Percentiles rank a stretch among this genome's conserved stretches.
Conservation (phyloP, 2,113 vertebrate species). For the Ptyas mucosa region DNA sequence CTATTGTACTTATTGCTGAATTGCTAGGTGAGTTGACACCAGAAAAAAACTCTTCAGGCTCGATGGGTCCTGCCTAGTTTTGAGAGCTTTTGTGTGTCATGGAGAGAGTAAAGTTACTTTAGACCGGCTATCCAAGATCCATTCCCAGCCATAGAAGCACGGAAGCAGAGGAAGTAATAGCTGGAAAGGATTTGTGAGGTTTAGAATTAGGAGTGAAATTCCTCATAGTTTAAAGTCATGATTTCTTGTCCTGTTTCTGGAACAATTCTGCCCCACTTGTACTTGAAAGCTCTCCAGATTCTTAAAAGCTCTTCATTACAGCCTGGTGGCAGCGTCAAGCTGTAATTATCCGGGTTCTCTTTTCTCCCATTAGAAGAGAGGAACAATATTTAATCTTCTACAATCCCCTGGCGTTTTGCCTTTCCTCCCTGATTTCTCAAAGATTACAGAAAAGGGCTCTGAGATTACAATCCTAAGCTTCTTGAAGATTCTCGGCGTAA, state of each 20-base stretch:
- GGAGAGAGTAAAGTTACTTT: not conserved
- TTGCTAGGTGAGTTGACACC: not conserved
- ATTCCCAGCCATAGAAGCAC: not conserved
- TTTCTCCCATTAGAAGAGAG: not conserved
- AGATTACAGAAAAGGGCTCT: not conserved
- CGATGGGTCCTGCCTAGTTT: not conserved
- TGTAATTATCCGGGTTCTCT: not conserved
- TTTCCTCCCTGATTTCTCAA: not conserved
- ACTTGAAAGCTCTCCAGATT: not conserved
- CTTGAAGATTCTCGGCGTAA: not conserved
- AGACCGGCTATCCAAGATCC: not conserved
- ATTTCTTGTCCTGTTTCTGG: not conserved
- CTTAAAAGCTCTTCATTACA: not conserved
- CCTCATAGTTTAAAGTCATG: not conserved
- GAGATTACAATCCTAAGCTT: not conserved
- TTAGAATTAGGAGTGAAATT: not conserved
- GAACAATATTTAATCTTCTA: not conserved
- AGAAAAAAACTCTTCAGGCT: not conserved
- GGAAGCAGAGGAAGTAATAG: not conserved
- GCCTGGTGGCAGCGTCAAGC: not conserved
- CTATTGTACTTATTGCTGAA: not conserved
- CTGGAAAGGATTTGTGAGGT: not conserved
- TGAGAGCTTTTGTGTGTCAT: not conserved
- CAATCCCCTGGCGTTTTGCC: not conserved
- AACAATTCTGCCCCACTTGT: not conserved